Evolutionary conservation across 2,888 invertebrate genomes (phyloP).

Genomic region (Eutolmus rufibarbis): DNA sequence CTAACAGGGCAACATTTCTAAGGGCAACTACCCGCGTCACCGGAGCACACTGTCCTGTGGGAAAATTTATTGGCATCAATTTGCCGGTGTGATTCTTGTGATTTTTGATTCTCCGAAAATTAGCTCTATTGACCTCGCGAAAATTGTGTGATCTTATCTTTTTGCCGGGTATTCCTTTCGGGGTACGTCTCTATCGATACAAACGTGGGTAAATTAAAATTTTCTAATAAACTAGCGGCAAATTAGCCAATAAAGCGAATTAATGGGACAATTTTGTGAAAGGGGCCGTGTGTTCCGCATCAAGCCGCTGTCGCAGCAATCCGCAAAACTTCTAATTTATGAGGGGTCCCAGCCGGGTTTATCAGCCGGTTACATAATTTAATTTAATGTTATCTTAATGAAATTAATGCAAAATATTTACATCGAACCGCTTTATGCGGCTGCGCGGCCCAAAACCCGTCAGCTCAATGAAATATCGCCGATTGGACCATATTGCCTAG

Average conservation of each 20-base stretch:
- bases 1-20: not conserved
- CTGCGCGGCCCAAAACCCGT: not conserved
- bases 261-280: not conserved
- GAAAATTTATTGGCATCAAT: not conserved
- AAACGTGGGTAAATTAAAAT: not conserved
- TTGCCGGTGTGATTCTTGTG: not conserved
- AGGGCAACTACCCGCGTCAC: not conserved
- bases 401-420: not conserved
- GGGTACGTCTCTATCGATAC: not conserved
- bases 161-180: not conserved
- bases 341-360: not conserved
- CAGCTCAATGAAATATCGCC: not conserved
- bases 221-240: not conserved
- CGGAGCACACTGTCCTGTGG: not conserved
- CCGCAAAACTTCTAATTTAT: not conserved
- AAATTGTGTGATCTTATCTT: not conserved
- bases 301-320: not conserved
- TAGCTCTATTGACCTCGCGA: not conserved
- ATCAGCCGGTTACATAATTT: not conserved
- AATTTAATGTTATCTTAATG: not conserved
- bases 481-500: not conserved
- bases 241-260: not conserved
- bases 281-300: not conserved
- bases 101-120: not conserved
- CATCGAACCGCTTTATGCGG: not conserved